Evolutionary conservation across 2,888 invertebrate genomes (phyloP), one percentile per base, ranked within the genome.

Genomic region (Azorinus chamasolen): DNA sequence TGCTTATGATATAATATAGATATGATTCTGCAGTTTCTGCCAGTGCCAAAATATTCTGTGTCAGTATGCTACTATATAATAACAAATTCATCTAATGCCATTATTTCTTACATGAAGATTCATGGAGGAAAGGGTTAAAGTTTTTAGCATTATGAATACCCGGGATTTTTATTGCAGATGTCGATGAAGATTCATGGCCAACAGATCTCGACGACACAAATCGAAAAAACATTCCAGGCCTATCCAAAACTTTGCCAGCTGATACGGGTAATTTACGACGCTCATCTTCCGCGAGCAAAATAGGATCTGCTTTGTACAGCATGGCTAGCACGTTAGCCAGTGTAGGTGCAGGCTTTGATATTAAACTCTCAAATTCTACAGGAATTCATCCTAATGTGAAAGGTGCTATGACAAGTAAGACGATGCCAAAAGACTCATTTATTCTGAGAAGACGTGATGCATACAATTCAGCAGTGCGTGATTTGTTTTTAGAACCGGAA

Each of bases 271-370:
- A 63, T 27, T 39, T 75, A 14, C 66, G 78, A 4, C 78, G 81
- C 54, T 78, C 81, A 37, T 20, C 69, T 39, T 64, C 72, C 24
- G 16, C 27, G 12, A 65, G 53, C 25, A 87, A 89, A 41, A 93
- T 94, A 95, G 94, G 96, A 96, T 84, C 90, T 46, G 91, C 92
- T 45, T 94, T 98, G 80, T 98, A 97, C 94, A 97, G 97, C 93
- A 97, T 98, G 95, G 97, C 97, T 63, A 96, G 97, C 62, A 95
- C 98, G 94, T 94, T 98, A 89, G 98, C 98, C 2, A 96, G 97
- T 27, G 96, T 98, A 46, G 92, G 88, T n/a, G 96, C 97, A 45
- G 98, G 98, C 0, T 98, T 97, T 91, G 98, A 98, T 94, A 96
- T 98, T 62, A 95, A 97, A 89, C 95, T 97, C 93, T 97, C 97